Percentiles rank a stretch among this genome's conserved stretches.
phyloP scores from a whole-genome alignment of 2,888 invertebrate genomes.

The Ferrisia virgata region DNA sequence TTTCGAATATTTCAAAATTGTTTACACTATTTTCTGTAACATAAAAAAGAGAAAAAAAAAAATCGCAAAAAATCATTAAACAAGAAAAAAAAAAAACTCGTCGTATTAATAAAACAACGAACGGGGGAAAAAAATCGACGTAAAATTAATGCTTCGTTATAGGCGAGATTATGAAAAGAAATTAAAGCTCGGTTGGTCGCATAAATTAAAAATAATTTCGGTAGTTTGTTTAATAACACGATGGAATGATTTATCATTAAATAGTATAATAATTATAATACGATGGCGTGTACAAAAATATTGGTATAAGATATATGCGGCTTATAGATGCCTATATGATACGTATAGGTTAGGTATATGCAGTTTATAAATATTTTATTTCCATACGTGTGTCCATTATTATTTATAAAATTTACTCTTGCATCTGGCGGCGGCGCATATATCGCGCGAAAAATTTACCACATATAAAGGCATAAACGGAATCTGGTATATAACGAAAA shows the following conservation, averaged over 20 bases:
- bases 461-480: conserved; percentile 36
- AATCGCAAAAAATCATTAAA: background rate
- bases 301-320: too few relatives aligned
- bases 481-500: conserved; percentile 36
- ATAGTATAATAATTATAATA: background rate
- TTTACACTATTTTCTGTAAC: conserved; percentile 41
- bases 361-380: conserved; percentile 25
- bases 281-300: too few relatives aligned
- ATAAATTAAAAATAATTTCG: conserved; percentile 14
- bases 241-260: background rate
- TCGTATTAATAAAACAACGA: background rate
- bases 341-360: background rate
- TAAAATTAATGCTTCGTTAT: background rate
- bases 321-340: too few relatives aligned
- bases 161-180: background rate
- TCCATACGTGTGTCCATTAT: conserved; percentile 9
- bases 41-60: background rate
- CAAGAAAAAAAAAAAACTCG: background rate
- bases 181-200: background rate
- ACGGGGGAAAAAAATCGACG: background rate
- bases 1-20: conserved; percentile 39
- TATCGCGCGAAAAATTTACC: conserved; percentile 21
- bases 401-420: conserved; percentile 23
- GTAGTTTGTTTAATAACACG: background rate
- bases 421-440: background rate